Conservation (phyloP, 2,888 invertebrate genomes). For the Acheta domesticus region DNA sequence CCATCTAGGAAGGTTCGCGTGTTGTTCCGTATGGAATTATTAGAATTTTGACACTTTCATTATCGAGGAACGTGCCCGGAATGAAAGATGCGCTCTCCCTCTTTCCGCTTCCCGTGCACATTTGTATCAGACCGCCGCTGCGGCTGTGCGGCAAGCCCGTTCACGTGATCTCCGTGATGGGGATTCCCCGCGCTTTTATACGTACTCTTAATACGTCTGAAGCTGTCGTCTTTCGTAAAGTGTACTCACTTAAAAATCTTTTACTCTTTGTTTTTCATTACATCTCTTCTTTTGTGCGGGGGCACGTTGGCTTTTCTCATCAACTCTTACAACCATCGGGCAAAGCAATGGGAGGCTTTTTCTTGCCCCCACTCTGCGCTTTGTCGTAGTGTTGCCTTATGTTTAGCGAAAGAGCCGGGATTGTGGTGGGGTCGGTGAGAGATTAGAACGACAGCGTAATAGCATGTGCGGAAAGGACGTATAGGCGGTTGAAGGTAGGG, state of each 20-base stretch:
- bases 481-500: not conserved
- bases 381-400: not conserved
- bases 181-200: not conserved
- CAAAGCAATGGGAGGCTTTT: not conserved
- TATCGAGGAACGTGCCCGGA: not conserved
- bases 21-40: not conserved
- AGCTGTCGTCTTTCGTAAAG: not conserved
- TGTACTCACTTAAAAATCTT: conserved; percentile 5
- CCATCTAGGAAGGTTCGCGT: too few species aligned
- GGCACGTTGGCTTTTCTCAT: not conserved
- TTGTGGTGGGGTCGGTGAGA: not conserved
- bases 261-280: conserved; percentile 6
- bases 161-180: conserved; percentile 18
- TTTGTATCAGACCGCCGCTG: not conserved
- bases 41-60: conserved; percentile 7
- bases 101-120: not conserved
- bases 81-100: not conserved
- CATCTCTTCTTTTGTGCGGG: not conserved
- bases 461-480: not conserved
- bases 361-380: not conserved
- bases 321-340: not conserved
- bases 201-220: not conserved
- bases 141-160: not conserved
- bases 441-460: not conserved
- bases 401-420: not conserved